Evolutionary conservation across 2,113 vertebrate genomes (phyloP).

Genomic region (Arizona elegans): DNA sequence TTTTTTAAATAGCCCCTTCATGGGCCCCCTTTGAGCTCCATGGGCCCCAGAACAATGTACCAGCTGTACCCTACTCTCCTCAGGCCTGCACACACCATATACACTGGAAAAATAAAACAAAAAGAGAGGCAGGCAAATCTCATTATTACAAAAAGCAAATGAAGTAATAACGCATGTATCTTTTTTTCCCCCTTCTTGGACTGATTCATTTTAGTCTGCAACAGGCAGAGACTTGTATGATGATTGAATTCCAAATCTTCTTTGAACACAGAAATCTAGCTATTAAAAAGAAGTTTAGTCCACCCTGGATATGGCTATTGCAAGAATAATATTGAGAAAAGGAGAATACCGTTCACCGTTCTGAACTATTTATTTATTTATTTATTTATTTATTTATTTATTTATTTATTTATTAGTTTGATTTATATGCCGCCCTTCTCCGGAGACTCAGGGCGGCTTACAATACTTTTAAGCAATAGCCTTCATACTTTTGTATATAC

Average conservation of each 20-base stretch:
- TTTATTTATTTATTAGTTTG: no score
- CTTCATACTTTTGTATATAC: no score
- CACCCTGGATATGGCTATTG: not conserved
- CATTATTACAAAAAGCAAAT: not conserved
- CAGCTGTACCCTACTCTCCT: no score
- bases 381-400: no score
- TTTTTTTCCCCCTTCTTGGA: not conserved
- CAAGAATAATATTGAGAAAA: not conserved
- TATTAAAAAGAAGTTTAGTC: not conserved
- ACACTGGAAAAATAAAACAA: not conserved
- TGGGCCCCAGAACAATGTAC: no score
- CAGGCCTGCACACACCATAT: not conserved
- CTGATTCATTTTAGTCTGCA: not conserved
- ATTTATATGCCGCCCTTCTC: no score
- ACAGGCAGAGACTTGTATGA: not conserved
- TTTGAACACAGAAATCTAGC: not conserved
- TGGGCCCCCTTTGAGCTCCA: no score
- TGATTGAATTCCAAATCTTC: not conserved
- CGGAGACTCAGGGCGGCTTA: no score
- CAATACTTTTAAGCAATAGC: no score
- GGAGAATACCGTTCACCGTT: rapidly evolving
- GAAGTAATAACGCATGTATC: not conserved
- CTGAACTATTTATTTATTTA: not conserved
- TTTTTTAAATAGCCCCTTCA: no score
- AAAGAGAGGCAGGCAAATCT: not conserved